phyloP scores from a whole-genome alignment of 2,888 invertebrate species.

The Melitaea athalia region DNA sequence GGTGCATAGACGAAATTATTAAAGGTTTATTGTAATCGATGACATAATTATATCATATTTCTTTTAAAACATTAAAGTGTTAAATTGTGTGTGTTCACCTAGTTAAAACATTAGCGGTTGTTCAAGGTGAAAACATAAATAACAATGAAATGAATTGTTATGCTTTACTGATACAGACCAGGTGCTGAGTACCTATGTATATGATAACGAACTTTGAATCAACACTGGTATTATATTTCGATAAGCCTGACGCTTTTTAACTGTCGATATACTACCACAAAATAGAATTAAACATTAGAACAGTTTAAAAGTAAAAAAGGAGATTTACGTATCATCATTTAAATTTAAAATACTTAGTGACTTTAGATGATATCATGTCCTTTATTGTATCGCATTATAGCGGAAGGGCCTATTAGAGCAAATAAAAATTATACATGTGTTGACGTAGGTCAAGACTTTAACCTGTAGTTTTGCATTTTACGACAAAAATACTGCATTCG shows the following conservation, averaged over 20 bases:
- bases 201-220: slow-evolving; percentile 18
- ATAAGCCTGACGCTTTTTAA: slow-evolving; percentile 9
- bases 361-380: slow-evolving; percentile 4
- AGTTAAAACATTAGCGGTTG: slow-evolving; percentile 21
- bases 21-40: not conserved
- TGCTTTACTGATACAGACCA: slow-evolving; percentile 25
- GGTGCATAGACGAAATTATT: not conserved
- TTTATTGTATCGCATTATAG: slow-evolving; percentile 2
- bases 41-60: not conserved
- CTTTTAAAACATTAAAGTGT: slow-evolving; percentile 8
- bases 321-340: not conserved
- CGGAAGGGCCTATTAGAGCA: slow-evolving; percentile 30
- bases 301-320: no score
- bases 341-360: not conserved
- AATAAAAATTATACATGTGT: slow-evolving; percentile 20
- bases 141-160: slow-evolving; percentile 33
- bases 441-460: not conserved
- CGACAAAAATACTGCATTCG: not conserved
- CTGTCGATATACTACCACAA: not conserved
- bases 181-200: slow-evolving; percentile 22
- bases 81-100: slow-evolving; percentile 1
- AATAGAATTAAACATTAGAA: not conserved
- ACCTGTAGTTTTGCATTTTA: slow-evolving; percentile 5
- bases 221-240: slow-evolving; percentile 21
- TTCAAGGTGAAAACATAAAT: slow-evolving; percentile 33